Evolutionary conservation across 1,140 invertebrate genomes (phyloP), one percentile per base, ranked within the genome.

Genomic region (Platorchestia sp.): DNA sequence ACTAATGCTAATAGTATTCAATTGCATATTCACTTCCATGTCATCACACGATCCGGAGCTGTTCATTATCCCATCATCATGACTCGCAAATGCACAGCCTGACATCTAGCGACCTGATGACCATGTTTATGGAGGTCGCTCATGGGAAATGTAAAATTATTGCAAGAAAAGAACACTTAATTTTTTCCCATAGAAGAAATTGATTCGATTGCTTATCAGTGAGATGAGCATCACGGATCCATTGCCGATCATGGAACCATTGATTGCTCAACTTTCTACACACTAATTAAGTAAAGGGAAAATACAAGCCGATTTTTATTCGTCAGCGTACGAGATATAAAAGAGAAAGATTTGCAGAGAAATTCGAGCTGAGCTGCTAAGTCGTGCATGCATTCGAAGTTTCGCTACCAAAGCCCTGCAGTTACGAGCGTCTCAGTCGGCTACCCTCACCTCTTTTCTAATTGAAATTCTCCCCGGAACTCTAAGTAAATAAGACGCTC

Each of bases 401-500:
- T 75, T 51, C 47, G 47, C 59, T 75, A 75, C 59, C 59, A 36
- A 75, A 36, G 59, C 27, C 36, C 59, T 75, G 59, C 59, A 75
- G 59, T 75, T 75, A 27, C 59, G 59, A 22, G 59, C 27, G 59
- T 14, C 59, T 75, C 59, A 89, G 36, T 44, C 36, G 43, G 43
- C 87, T 89, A 42, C 87, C 87, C 87, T 89, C 87, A 89, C 87
- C 87, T 89, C 91, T 93, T 47, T 45, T 93, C 43, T 93, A 93
- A 93, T 93, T 93, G 91, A 93, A 93, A 93, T 93, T 93, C 91
- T 93, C 91, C 45, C 43, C 45, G 91, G 91, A 93, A 93, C 91
- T 93, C 91, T 93, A 93, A 93, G 91, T 93, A 93, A 93, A 93
- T 93, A 93, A 44, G 45, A 93, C 91, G 36, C 45, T 93, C 14